phyloP scores from a whole-genome alignment of 2,797 vertebrate genomes.

The Pitangus sulphuratus region DNA sequence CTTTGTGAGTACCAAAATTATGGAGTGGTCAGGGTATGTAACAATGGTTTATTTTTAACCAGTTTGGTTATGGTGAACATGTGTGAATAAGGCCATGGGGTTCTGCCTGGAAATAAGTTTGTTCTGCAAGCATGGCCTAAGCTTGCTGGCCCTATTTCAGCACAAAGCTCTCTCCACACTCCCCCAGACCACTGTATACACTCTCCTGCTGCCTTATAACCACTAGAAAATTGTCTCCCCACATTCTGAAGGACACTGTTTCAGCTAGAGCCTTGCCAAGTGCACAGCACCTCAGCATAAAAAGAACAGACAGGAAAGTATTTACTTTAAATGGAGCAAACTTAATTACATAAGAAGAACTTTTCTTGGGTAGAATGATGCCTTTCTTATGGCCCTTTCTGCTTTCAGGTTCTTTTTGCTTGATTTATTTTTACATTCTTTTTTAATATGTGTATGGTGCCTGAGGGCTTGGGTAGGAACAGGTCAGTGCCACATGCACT shows the following conservation, averaged over 20 bases:
- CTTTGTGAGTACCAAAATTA: background rate
- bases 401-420: background rate
- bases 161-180: background rate
- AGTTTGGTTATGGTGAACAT: accelerated
- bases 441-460: background rate
- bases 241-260: background rate
- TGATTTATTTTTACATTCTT: background rate
- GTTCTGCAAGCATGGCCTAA: background rate
- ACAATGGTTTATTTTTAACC: background rate
- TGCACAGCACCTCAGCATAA: background rate
- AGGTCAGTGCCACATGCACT: background rate
- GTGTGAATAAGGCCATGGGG: background rate
- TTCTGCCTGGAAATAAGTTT: background rate
- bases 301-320: background rate
- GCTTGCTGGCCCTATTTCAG: background rate
- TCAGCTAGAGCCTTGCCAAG: background rate
- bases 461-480: background rate
- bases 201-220: background rate
- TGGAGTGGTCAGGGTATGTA: accelerated
- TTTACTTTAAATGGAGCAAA: slow-evolving; percentile 16
- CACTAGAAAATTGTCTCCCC: background rate
- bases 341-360: slow-evolving; percentile 24
- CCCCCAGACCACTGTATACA: background rate
- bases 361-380: background rate
- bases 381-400: background rate